phyloP scores from a whole-genome alignment of 2,888 invertebrate species.

The Orthosia cruda region DNA sequence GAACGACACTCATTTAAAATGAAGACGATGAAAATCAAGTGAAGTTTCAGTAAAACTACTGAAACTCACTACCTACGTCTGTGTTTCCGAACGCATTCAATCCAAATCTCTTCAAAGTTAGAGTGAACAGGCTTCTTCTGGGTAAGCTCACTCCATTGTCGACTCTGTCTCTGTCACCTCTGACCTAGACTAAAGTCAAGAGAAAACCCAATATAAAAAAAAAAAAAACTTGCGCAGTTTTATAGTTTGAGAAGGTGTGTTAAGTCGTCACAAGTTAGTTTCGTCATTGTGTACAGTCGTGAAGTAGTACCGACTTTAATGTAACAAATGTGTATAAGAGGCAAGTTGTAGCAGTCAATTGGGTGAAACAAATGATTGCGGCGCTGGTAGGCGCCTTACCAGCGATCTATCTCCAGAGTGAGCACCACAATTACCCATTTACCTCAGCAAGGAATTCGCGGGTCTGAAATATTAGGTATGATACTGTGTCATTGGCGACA shows the following conservation, averaged over 20 bases:
- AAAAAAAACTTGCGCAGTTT: conserved; percentile 1
- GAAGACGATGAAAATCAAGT: conserved; percentile 28
- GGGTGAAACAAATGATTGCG: conserved; percentile 63
- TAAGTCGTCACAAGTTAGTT: conserved; percentile 12
- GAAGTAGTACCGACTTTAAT: conserved; percentile 35
- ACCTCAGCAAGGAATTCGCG: conserved; percentile 59
- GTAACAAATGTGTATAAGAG: conserved; percentile 49
- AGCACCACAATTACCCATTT: conserved; percentile 66
- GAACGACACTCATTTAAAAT: conserved; percentile 23
- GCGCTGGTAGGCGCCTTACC: conserved; percentile 43
- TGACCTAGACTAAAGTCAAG: too few relatives aligned
- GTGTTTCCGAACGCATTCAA: too few relatives aligned
- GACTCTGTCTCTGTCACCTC: too few relatives aligned
- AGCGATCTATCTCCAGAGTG: conserved; percentile 52
- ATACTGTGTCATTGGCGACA: conserved; percentile 54
- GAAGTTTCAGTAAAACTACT: conserved; percentile 11
- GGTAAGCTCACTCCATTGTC: too few relatives aligned
- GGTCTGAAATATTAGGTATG: conserved; percentile 61
- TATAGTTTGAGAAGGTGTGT: conserved; percentile 15
- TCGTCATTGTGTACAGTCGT: conserved; percentile 16
- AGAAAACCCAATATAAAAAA: too few relatives aligned
- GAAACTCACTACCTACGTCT: too few relatives aligned
- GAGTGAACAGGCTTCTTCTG: too few relatives aligned
- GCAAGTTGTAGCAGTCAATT: conserved; percentile 62
- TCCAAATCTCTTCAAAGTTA: too few relatives aligned